phyloP scores from a whole-genome alignment of 2,113 vertebrate genomes.

The Nycticryphes semicollaris region DNA sequence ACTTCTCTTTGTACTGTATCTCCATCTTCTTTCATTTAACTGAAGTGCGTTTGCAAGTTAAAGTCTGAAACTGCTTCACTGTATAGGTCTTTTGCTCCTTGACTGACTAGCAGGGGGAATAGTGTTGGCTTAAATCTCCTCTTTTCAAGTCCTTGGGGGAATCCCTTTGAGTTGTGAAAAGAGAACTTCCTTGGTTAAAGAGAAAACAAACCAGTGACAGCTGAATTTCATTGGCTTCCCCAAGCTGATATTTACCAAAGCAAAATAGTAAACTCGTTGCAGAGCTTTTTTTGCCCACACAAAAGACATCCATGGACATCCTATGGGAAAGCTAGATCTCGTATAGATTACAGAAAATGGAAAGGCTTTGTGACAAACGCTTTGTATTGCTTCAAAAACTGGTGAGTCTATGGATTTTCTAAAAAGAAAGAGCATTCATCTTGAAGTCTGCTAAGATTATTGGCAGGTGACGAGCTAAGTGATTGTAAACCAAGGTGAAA shows the following conservation, averaged over 20 bases:
- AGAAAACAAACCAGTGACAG: not conserved
- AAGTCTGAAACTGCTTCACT: not conserved
- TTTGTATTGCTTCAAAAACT: conserved; percentile 22
- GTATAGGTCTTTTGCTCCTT: not conserved
- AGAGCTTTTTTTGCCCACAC: not conserved
- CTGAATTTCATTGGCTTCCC: not conserved
- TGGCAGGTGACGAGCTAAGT: conserved; percentile 47
- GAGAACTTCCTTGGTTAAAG: not conserved
- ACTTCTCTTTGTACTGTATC: not conserved
- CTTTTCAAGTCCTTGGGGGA: not conserved
- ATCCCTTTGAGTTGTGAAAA: not conserved
- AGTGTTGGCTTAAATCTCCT: not conserved
- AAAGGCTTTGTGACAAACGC: conserved; percentile 33
- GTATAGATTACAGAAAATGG: not conserved
- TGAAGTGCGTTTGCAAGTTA: not conserved
- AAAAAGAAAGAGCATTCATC: conserved; percentile 45
- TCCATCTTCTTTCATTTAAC: not conserved
- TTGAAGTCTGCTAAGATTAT: conserved; percentile 50
- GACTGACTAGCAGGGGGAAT: not conserved
- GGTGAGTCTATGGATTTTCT: conserved; percentile 53
- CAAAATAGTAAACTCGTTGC: not conserved
- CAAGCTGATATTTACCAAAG: not conserved
- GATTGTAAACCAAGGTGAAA: conserved; percentile 57
- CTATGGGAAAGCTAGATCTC: not conserved
- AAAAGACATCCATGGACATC: not conserved